A percentile compares a stretch with the other conserved stretches of the same genome.
phyloP scores from a whole-genome alignment of 1,140 invertebrate species.

The Geopemphigus sp. region DNA sequence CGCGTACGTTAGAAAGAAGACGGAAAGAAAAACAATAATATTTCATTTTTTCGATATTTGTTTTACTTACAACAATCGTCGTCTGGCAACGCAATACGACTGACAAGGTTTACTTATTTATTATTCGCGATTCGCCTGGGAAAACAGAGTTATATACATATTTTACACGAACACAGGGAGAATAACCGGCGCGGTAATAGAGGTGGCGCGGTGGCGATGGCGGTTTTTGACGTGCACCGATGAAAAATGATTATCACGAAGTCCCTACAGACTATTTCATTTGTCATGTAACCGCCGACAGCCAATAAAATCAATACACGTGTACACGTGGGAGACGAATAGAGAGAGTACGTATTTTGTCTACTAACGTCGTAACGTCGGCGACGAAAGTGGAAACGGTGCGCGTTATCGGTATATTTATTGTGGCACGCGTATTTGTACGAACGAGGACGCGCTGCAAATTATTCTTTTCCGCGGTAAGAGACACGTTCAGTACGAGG shows the following conservation, averaged over 20 bases:
- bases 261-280: conserved; percentile 28
- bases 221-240: conserved; percentile 42
- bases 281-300: conserved; percentile 40
- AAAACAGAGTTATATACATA: conserved; percentile 20
- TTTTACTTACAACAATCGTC: conserved; percentile 34
- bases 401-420: too few relatives aligned
- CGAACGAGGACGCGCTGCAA: too few relatives aligned
- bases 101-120: conserved; percentile 45
- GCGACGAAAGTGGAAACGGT: too few relatives aligned
- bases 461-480: too few relatives aligned
- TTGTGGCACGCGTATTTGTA: too few relatives aligned
- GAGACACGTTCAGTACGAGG: too few relatives aligned
- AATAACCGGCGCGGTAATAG: background rate
- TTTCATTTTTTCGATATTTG: conserved; percentile 36
- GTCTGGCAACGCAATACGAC: conserved; percentile 5
- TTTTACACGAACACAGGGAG: conserved; percentile 10
- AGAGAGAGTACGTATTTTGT: too few relatives aligned
- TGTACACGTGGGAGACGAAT: background rate
- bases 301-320: conserved; percentile 43
- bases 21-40: conserved; percentile 28
- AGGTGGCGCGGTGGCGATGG: background rate
- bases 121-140: conserved; percentile 38
- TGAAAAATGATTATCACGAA: conserved; percentile 44
- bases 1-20: background rate
- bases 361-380: too few relatives aligned